Base-by-base conservation (phyloP, 2,888 invertebrate genomes). In the Acrocera orbiculus region DNA sequence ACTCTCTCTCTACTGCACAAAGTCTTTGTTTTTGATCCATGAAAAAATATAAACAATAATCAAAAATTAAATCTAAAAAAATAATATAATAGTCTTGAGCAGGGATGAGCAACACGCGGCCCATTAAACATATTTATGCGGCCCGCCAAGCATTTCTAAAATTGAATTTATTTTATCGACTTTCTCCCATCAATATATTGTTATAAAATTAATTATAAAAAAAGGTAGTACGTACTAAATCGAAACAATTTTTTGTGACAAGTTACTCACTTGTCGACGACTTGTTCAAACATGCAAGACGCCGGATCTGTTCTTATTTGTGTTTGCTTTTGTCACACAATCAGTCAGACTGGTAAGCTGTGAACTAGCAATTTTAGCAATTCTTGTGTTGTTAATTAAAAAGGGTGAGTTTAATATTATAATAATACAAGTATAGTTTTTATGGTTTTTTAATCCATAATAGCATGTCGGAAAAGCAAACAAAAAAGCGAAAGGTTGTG, bases 281-380 rank as follows among this genome's bases (percentile, higher is more conserved):
- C n/a, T n/a, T n/a, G n/a, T n/a, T n/a, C n/a, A n/a, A n/a, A n/a
- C n/a, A n/a, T n/a, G n/a, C n/a, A n/a, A n/a, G n/a, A n/a, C n/a
- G n/a, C n/a, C n/a, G 28, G 4, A 11, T 28, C 16, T 16, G 28
- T 28, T 16, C 28, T 28, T 28, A 17, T 28, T 28, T 28, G 28
- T 17, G 17, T 28, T 28, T 28, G 28, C 28, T 28, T 28, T 17
- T 28, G 28, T 28, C 28, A 28, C 28, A 28, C 16, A 28, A 28
- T 28, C 28, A 28, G 28, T 28, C 28, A 28, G 28, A 28, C 28
- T 28, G 28, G 28, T 17, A 28, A 28, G 28, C 28, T 28, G 28
- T 16, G 16, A 28, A 28, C 28, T 28, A 28, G 28, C 27, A 27
- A 27, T 27, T 27, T 27, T 27, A 27, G 27, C 27, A 27, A 27